Evolutionary conservation across 1,140 invertebrate species (phyloP).

Genomic region (Leptopilina clavipes): DNA sequence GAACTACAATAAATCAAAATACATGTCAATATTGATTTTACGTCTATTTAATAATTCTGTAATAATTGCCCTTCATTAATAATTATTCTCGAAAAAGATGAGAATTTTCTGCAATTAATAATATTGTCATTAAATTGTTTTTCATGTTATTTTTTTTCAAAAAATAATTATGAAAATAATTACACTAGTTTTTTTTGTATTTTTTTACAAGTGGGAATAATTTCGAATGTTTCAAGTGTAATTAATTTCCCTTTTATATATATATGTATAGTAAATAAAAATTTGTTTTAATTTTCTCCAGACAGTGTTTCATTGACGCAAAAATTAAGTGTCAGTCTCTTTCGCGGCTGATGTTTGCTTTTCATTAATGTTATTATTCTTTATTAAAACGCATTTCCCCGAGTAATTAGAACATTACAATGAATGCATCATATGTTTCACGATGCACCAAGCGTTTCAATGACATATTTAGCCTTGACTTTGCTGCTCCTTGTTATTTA

Average conservation of each 20-base stretch:
- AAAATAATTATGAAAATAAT: no score
- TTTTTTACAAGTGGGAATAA: no score
- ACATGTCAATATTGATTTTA: constrained; percentile 12
- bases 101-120: neutral
- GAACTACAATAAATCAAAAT: neutral
- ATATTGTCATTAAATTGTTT: no score
- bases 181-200: no score
- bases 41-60: neutral
- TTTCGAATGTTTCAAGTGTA: neutral
- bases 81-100: no score
- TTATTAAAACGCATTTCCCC: neutral
- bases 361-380: neutral
- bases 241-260: neutral
- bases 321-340: neutral
- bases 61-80: no score
- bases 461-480: constrained; percentile 38
- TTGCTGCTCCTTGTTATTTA: constrained; percentile 35
- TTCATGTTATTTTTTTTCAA: no score
- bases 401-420: constrained; percentile 17
- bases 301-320: constrained; percentile 1
- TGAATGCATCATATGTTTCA: neutral
- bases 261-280: neutral
- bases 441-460: neutral
- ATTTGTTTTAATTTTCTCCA: neutral
- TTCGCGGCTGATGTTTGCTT: neutral